Percentiles rank a stretch among this genome's conserved stretches.
These are phyloP conservation scores for Goniozus legneri DNA, from an alignment of 1,140 invertebrate genomes.

Conservation along the genomic window DNA sequence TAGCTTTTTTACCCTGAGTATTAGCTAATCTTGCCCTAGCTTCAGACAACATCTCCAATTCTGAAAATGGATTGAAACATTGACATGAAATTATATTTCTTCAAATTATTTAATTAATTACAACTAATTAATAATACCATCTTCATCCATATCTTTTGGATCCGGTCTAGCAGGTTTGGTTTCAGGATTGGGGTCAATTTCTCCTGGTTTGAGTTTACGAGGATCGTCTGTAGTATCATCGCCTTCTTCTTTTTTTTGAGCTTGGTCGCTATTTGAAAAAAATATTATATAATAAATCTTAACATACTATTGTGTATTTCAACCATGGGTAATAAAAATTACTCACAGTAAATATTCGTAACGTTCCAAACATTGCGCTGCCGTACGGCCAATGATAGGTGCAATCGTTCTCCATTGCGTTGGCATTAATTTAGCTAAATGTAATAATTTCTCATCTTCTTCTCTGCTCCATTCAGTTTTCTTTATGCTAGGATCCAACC, in stretches of 20 bases:
- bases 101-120: conserved; percentile 8
- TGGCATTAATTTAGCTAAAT: conserved; percentile 98
- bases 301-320: neutral
- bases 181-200: conserved; percentile 99
- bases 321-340: neutral
- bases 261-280: conserved; percentile 77
- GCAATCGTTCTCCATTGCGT: conserved; percentile 99
- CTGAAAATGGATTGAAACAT: conserved; percentile 55
- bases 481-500: conserved; percentile 99
- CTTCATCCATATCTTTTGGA: conserved; percentile 99
- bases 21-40: conserved; percentile 96
- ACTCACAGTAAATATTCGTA: conserved; percentile 94
- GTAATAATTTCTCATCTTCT: conserved; percentile 97
- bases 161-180: conserved; percentile 98
- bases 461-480: conserved; percentile 99
- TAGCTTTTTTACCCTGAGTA: conserved; percentile 99
- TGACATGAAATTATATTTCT: conserved; percentile 20
- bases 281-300: neutral
- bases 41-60: conserved; percentile 98
- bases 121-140: conserved; percentile 62
- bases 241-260: conserved; percentile 95
- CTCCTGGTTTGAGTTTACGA: conserved; percentile 94
- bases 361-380: conserved; percentile 96
- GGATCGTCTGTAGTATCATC: conserved; percentile 91
- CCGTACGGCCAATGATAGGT: conserved; percentile 96